Evolutionary conservation across 2,888 invertebrate genomes (phyloP).

Genomic region (Volucella zonaria): DNA sequence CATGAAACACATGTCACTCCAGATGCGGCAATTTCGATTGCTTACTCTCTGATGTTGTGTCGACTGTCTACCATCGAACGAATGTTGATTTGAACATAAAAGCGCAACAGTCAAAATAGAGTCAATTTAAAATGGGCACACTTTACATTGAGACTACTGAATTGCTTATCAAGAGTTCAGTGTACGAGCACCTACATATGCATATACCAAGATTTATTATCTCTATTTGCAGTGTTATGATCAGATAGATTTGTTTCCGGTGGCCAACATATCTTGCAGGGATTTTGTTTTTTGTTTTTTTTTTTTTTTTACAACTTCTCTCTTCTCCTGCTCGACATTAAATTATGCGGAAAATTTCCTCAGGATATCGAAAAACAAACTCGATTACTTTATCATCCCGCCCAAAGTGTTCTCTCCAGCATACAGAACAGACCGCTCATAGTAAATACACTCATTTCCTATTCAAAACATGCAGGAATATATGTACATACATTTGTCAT

Average conservation of each 20-base stretch:
- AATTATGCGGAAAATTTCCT: constrained; percentile 42
- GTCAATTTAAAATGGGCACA: no score
- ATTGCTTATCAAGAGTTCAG: no score
- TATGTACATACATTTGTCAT: constrained; percentile 21
- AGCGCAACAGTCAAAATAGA: no score
- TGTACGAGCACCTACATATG: no score
- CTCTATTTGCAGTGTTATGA: no score
- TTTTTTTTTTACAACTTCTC: background rate
- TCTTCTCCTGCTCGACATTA: constrained; percentile 30
- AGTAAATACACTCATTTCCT: constrained; percentile 41
- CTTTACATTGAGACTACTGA: no score
- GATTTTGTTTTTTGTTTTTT: background rate
- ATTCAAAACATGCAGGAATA: constrained; percentile 44
- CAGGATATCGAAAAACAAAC: constrained; percentile 66
- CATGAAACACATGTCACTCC: no score
- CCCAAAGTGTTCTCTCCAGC: background rate
- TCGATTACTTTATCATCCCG: constrained; percentile 54
- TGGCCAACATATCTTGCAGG: background rate
- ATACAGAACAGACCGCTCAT: background rate
- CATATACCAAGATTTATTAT: no score
- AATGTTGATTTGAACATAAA: no score
- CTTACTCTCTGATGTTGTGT: no score
- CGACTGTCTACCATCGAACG: no score
- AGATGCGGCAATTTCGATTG: no score
- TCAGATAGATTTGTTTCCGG: background rate